Percentiles rank a stretch among this genome's conserved stretches.
These are phyloP conservation scores for Enteromius mattozi DNA, from an alignment of 2,797 vertebrate species.

Conservation along the genomic window DNA sequence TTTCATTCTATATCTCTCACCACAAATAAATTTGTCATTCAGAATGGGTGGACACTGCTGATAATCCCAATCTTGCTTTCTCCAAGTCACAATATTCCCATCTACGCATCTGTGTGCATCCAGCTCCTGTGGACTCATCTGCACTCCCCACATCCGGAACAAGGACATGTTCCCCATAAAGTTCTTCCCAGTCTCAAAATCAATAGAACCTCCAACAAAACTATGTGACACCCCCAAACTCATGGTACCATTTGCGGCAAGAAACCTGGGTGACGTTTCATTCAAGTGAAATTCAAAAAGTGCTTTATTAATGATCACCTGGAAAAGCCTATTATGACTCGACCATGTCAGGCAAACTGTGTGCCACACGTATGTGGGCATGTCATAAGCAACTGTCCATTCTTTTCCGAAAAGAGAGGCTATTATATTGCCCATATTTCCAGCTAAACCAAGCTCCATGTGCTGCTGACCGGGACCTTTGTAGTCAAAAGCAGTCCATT, in stretches of 20 bases:
- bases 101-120: constrained; percentile 66
- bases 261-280: neutral
- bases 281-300: neutral
- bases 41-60: constrained; percentile 31
- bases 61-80: constrained; percentile 68
- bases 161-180: constrained; percentile 73
- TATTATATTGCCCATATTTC: constrained; percentile 46
- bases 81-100: constrained; percentile 80
- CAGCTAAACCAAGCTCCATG: constrained; percentile 73
- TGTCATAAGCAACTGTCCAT: neutral
- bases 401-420: constrained; percentile 69
- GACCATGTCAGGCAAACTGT: constrained; percentile 79
- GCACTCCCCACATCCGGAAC: constrained; percentile 79
- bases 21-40: constrained; percentile 68
- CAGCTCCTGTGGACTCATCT: constrained; percentile 64
- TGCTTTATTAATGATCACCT: constrained; percentile 70
- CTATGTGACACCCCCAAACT: constrained; percentile 76
- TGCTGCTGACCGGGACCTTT: constrained; percentile 56
- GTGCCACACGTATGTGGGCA: constrained; percentile 67
- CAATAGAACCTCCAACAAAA: constrained; percentile 54
- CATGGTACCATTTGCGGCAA: constrained; percentile 73
- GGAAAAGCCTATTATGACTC: constrained; percentile 49
- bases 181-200: constrained; percentile 49
- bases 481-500: constrained; percentile 81
- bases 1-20: constrained; percentile 62